These are phyloP conservation scores for Spea hammondii DNA, from an alignment of 2,797 vertebrate species.

Conservation along the genomic window DNA sequence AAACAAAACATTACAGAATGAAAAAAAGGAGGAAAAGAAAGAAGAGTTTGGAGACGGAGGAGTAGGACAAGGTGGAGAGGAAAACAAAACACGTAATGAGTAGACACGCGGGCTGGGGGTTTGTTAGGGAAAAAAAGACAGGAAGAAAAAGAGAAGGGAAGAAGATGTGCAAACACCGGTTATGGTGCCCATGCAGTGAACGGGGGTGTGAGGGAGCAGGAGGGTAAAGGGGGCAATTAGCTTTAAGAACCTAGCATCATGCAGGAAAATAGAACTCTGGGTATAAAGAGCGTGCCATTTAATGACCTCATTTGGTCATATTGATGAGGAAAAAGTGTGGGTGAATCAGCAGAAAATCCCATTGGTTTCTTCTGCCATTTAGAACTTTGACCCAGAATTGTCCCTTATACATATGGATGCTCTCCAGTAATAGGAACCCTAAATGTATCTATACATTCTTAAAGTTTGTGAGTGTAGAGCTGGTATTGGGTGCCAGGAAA, in stretches of 20 bases:
- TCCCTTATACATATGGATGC: no score
- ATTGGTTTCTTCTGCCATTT: no score
- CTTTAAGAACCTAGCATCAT: constrained; percentile 61
- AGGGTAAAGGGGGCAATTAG: constrained; percentile 59
- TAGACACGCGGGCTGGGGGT: constrained; percentile 76
- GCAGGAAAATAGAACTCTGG: constrained; percentile 82
- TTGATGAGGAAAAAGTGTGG: no score
- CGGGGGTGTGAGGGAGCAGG: constrained; percentile 59
- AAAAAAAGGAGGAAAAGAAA: constrained; percentile 89
- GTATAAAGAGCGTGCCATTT: constrained; percentile 62
- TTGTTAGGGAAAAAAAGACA: constrained; percentile 63
- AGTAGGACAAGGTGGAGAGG: constrained; percentile 78
- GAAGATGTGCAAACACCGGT: constrained; percentile 71
- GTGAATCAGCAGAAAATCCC: no score
- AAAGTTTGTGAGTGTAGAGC: no score
- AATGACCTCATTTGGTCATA: neutral
- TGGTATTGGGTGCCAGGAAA: no score
- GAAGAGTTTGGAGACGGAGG: constrained; percentile 83
- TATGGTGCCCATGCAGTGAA: constrained; percentile 80
- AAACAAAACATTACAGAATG: constrained; percentile 77
- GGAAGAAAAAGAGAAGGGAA: constrained; percentile 67
- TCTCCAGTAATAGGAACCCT: no score
- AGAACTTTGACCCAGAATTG: no score
- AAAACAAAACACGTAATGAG: constrained; percentile 82
- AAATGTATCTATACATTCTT: no score